Evolutionary conservation across 2,797 vertebrate genomes (phyloP).

Genomic region (Sebastes itinus): DNA sequence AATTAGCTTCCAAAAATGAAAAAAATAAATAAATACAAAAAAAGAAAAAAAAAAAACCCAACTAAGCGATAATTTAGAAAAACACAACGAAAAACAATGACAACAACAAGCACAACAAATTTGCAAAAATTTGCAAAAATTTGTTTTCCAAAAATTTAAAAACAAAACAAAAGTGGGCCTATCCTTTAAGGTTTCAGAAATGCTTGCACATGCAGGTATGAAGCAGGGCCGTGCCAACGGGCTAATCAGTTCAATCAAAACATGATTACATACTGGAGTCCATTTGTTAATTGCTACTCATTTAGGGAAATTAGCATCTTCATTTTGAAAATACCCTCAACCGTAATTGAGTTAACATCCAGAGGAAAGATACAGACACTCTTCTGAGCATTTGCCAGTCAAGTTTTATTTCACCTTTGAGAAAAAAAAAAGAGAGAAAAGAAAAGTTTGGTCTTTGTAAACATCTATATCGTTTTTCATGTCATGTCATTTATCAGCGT

Average conservation of each 20-base stretch:
- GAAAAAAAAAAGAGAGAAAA: slow-evolving; percentile 49
- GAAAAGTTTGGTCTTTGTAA: slow-evolving; percentile 70
- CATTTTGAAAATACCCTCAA: neutral
- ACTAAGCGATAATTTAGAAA: too few relatives aligned
- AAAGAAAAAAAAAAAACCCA: too few relatives aligned
- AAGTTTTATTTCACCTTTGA: slow-evolving; percentile 71
- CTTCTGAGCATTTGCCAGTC: slow-evolving; percentile 46
- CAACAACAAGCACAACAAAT: too few relatives aligned
- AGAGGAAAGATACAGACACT: slow-evolving; percentile 4
- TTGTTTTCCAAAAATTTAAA: neutral
- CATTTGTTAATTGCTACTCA: neutral
- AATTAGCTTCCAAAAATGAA: too few relatives aligned
- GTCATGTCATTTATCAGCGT: slow-evolving; percentile 58
- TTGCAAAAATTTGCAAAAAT: too few relatives aligned
- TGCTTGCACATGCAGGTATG: neutral
- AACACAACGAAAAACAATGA: too few relatives aligned
- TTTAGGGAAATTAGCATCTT: slow-evolving; percentile 2
- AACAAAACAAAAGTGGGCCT: neutral
- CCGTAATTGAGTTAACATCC: neutral
- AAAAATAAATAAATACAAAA: too few relatives aligned
- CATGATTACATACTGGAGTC: neutral
- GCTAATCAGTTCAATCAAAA: neutral
- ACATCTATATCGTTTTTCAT: slow-evolving; percentile 68
- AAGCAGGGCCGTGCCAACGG: neutral
- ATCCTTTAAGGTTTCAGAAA: neutral